Evolutionary conservation across 2,888 invertebrate species (phyloP).

Genomic region (Apotomis capreana): DNA sequence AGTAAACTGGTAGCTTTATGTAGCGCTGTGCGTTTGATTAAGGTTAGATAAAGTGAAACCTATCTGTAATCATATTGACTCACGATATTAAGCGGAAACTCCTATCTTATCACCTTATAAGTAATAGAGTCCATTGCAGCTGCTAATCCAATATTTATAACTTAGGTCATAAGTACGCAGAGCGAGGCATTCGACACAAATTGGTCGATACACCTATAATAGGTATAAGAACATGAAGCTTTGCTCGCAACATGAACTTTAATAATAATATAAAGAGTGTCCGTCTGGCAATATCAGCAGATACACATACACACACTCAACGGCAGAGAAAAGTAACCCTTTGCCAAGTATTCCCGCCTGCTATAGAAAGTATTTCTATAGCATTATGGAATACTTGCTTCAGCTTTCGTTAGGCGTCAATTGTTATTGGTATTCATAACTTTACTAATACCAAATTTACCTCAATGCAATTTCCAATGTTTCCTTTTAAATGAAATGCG

Average conservation of each 20-base stretch:
- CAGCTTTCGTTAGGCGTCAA: too few species aligned
- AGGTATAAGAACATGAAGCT: too few species aligned
- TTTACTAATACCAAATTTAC: too few species aligned
- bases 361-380: too few species aligned
- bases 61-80: conserved; percentile 17
- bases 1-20: background rate
- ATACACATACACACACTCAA: too few species aligned
- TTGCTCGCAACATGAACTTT: too few species aligned
- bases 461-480: background rate
- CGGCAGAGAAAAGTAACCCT: too few species aligned
- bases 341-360: too few species aligned
- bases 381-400: too few species aligned
- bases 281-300: too few species aligned
- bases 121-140: conserved; percentile 9
- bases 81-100: conserved; percentile 6
- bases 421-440: too few species aligned
- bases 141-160: background rate
- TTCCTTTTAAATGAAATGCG: background rate
- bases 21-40: background rate
- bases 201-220: background rate
- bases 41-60: conserved; percentile 7
- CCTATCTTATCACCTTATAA: conserved; percentile 19
- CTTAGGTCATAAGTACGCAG: background rate
- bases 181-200: background rate
- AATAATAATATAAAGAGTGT: too few species aligned